These are phyloP conservation scores for Callithrix jacchus DNA, from an alignment of 2,113 vertebrate genomes.

Conservation along the genomic window DNA sequence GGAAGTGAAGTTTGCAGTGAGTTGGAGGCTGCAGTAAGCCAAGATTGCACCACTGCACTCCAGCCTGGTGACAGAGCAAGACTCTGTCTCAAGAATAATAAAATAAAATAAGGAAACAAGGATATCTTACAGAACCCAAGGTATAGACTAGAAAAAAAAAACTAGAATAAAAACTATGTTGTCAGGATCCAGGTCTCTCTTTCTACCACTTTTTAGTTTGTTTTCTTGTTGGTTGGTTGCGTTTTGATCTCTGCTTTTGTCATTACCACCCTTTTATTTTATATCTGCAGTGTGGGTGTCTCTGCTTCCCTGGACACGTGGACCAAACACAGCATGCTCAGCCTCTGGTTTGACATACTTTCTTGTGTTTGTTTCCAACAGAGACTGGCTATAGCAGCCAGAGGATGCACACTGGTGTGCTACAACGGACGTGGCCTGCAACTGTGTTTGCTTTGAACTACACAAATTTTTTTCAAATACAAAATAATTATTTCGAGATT, in stretches of 20 bases:
- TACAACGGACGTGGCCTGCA: rapidly evolving
- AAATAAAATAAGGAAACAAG: not conserved
- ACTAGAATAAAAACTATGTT: not conserved
- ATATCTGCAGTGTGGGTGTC: not conserved
- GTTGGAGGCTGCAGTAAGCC: too few relatives aligned
- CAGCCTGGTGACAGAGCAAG: too few relatives aligned
- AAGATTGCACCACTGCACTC: too few relatives aligned
- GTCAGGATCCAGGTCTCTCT: not conserved
- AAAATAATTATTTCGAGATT: not conserved
- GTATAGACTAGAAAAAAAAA: not conserved
- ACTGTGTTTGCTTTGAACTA: not conserved
- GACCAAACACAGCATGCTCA: not conserved
- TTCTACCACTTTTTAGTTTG: not conserved
- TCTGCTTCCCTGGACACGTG: not conserved
- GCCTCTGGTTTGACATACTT: not conserved
- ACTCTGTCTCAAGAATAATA: too few relatives aligned
- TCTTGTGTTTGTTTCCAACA: not conserved
- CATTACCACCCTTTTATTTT: not conserved
- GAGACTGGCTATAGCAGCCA: not conserved
- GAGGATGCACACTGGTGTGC: not conserved
- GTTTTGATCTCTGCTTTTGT: not conserved
- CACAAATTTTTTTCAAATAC: not conserved
- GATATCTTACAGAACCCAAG: not conserved
- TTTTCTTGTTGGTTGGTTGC: not conserved
- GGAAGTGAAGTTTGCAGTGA: too few relatives aligned